Evolutionary conservation across 2,113 vertebrate species (phyloP).

Genomic region (Oryzias melastigma): DNA sequence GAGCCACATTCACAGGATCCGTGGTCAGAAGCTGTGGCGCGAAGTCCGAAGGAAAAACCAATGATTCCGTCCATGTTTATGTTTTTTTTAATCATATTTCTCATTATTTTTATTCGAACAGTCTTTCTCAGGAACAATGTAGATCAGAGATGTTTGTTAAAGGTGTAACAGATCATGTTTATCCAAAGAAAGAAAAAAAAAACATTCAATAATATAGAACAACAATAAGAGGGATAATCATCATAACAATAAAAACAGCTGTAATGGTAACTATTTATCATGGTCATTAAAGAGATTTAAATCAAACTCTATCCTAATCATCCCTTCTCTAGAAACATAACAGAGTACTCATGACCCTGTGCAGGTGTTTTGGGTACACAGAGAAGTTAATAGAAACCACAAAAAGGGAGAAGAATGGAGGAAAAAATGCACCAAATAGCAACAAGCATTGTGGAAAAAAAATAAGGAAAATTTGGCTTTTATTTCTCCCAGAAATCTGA

Average conservation of each 20-base stretch:
- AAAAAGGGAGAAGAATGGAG: conserved; percentile 46
- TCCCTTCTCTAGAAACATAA: conserved; percentile 48
- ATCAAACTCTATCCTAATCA: conserved; percentile 57
- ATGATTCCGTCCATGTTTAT: conserved; percentile 24
- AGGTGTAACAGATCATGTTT: conserved; percentile 58
- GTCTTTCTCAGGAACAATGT: conserved; percentile 59
- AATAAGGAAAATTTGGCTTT: conserved; percentile 68
- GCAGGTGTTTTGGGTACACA: conserved; percentile 54
- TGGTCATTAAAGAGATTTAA: conserved; percentile 62
- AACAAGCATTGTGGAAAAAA: conserved; percentile 58
- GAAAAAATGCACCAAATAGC: conserved; percentile 61
- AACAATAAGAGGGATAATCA: conserved; percentile 67
- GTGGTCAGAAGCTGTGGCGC: conserved; percentile 36
- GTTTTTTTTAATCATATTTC: conserved; percentile 7
- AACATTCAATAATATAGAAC: conserved; percentile 68
- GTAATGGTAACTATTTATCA: conserved; percentile 66
- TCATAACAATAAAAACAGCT: conserved; percentile 70
- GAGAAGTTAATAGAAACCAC: conserved; percentile 58
- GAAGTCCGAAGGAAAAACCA: conserved; percentile 34
- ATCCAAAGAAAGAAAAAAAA: conserved; percentile 67
- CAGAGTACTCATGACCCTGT: conserved; percentile 55
- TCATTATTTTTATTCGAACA: conserved; percentile 30
- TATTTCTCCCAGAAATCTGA: conserved; percentile 72
- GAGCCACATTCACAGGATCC: conserved; percentile 41
- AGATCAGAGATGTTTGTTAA: conserved; percentile 57